phyloP scores from a whole-genome alignment of 2,797 vertebrate species.

The Acestrorhynchus altus region DNA sequence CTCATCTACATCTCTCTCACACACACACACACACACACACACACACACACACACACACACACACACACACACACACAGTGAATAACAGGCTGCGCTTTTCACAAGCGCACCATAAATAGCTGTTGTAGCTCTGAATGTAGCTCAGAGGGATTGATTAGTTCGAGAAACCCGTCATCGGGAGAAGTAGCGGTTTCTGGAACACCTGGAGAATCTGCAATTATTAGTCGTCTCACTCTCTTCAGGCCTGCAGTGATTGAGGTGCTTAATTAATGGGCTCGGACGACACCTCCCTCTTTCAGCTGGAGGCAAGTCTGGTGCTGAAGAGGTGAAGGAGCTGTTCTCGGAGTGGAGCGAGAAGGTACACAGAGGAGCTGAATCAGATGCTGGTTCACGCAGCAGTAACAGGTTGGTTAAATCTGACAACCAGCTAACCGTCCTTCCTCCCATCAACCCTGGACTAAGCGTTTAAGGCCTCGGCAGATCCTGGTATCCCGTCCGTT shows the following conservation, averaged over 20 bases:
- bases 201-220: conserved; percentile 5
- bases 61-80: neutral
- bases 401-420: no score
- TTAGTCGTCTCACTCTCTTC: neutral
- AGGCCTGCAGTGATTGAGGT: neutral
- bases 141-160: conserved; percentile 4
- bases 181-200: neutral
- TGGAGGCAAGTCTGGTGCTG: neutral
- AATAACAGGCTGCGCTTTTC: neutral
- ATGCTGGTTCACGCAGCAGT: no score
- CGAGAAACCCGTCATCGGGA: neutral
- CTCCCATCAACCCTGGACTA: no score
- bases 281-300: neutral
- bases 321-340: neutral
- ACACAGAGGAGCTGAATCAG: no score
- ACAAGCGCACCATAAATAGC: neutral
- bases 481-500: no score
- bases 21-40: neutral
- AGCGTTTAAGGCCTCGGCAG: no score
- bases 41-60: no score
- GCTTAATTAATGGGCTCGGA: conserved; percentile 6
- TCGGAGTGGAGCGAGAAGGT: neutral
- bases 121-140: neutral
- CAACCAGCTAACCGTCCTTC: no score
- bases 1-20: neutral